These are phyloP conservation scores for Ephydatia muelleri DNA, from an alignment of 37 sponge, comb jelly and placozoan species.

Conservation along the genomic window DNA sequence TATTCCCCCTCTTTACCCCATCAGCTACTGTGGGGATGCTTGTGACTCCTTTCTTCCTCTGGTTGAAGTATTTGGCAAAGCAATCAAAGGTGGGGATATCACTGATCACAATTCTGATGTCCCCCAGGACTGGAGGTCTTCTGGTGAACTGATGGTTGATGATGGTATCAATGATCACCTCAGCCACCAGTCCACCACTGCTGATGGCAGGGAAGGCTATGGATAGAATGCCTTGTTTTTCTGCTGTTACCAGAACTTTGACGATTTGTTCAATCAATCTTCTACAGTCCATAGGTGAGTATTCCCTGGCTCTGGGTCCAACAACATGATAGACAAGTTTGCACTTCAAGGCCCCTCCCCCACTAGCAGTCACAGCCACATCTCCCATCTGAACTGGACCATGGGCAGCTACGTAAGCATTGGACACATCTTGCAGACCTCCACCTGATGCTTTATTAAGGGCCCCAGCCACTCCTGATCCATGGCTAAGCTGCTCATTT, in stretches of 20 bases:
- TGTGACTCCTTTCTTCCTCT: background rate
- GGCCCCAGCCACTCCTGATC: slow-evolving; percentile 76
- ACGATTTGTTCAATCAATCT: slow-evolving; percentile 29
- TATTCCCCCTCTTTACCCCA: background rate
- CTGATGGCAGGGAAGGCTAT: slow-evolving; percentile 77
- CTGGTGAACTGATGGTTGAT: slow-evolving; percentile 26
- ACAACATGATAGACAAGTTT: slow-evolving; percentile 70
- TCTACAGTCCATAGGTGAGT: slow-evolving; percentile 9
- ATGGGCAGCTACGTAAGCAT: background rate
- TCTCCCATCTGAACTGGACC: slow-evolving; percentile 44
- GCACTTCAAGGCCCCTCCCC: slow-evolving; percentile 57
- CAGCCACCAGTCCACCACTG: slow-evolving; percentile 50
- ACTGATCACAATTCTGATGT: slow-evolving; percentile 75
- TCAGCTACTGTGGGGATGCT: background rate
- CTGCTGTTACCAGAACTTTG: slow-evolving; percentile 37
- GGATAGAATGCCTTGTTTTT: slow-evolving; percentile 25
- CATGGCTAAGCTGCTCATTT: slow-evolving; percentile 49
- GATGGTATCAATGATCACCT: slow-evolving; percentile 35
- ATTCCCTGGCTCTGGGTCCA: slow-evolving; percentile 32
- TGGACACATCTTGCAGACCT: slow-evolving; percentile 41
- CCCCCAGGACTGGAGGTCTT: slow-evolving; percentile 31
- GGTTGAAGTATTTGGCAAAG: slow-evolving; percentile 26
- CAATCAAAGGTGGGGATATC: slow-evolving; percentile 45
- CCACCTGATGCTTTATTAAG: slow-evolving; percentile 56
- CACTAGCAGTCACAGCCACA: slow-evolving; percentile 56